Percentiles rank a stretch among this genome's conserved stretches.
phyloP scores from a whole-genome alignment of 2,888 invertebrate species.

The Hedya salicella region DNA sequence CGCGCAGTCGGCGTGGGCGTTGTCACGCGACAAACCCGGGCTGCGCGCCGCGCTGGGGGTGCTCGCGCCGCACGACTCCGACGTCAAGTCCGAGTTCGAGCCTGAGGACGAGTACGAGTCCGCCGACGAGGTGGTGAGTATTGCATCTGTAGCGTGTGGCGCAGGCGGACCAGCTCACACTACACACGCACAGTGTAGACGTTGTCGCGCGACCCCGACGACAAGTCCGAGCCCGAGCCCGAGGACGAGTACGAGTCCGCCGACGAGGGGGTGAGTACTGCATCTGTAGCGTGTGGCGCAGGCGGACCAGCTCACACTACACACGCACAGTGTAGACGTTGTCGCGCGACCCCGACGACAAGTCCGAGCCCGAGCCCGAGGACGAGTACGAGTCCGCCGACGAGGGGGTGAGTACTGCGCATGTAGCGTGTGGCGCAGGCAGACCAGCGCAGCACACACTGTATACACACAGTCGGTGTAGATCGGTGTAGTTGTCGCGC shows the following conservation, averaged over 20 bases:
- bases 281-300: too few species aligned
- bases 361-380: slow-evolving; percentile 72
- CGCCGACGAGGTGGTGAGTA: slow-evolving; percentile 74
- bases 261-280: slow-evolving; percentile 71
- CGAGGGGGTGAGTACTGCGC: slow-evolving; percentile 63
- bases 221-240: slow-evolving; percentile 70
- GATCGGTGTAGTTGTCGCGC: too few species aligned
- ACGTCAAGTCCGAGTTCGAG: slow-evolving; percentile 69
- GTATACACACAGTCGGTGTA: too few species aligned
- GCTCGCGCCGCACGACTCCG: slow-evolving; percentile 54
- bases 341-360: slow-evolving; percentile 60
- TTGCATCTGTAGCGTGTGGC: slow-evolving; percentile 21
- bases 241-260: slow-evolving; percentile 79
- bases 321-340: too few species aligned
- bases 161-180: too few species aligned
- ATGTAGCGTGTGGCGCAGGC: too few species aligned
- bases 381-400: slow-evolving; percentile 80
- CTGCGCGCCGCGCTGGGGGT: slow-evolving; percentile 53
- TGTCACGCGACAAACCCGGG: slow-evolving; percentile 59
- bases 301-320: too few species aligned
- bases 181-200: too few species aligned
- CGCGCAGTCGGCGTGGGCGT: slow-evolving; percentile 62
- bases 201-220: slow-evolving; percentile 59
- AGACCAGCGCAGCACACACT: too few species aligned
- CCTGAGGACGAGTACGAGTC: slow-evolving; percentile 78